Conservation (phyloP, 2,797 vertebrate species). For the Phoebastria nigripes region DNA sequence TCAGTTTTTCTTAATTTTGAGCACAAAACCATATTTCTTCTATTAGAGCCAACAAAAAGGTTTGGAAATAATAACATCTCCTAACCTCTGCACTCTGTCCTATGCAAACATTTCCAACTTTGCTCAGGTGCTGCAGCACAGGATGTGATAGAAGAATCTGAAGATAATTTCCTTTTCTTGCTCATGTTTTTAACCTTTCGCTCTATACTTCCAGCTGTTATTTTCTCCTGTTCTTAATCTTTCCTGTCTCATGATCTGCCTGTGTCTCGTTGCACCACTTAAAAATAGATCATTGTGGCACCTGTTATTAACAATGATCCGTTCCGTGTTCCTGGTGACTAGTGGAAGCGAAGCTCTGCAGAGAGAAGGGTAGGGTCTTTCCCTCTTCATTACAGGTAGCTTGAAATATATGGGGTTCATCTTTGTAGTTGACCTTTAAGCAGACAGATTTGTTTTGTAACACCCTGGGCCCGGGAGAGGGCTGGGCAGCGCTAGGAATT, state of each 20-base stretch:
- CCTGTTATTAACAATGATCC: conserved; percentile 3
- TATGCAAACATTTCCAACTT: background rate
- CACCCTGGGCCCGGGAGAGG: background rate
- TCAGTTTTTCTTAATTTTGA: background rate
- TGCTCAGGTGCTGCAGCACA: conserved; percentile 5
- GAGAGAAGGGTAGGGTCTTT: background rate
- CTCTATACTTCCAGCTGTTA: conserved; percentile 33
- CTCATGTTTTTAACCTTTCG: background rate
- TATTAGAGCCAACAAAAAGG: background rate
- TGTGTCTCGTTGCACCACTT: background rate
- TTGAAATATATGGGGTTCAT: background rate
- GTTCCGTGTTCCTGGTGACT: background rate
- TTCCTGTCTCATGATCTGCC: conserved; percentile 23
- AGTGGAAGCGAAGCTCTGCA: background rate
- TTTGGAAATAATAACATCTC: background rate
- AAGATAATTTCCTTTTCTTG: conserved; percentile 31
- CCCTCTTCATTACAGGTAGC: background rate
- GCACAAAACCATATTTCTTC: background rate
- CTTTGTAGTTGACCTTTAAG: background rate
- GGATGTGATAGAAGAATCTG: background rate
- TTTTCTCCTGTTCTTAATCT: conserved; percentile 24
- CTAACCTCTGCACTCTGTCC: background rate
- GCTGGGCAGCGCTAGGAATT: background rate
- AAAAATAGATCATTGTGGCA: conserved; percentile 43
- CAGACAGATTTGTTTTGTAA: background rate